A percentile compares a stretch with the other conserved stretches of the same genome.
Evolutionary conservation across 2,888 invertebrate species (phyloP).

Genomic region (Exocentrus adspersus): DNA sequence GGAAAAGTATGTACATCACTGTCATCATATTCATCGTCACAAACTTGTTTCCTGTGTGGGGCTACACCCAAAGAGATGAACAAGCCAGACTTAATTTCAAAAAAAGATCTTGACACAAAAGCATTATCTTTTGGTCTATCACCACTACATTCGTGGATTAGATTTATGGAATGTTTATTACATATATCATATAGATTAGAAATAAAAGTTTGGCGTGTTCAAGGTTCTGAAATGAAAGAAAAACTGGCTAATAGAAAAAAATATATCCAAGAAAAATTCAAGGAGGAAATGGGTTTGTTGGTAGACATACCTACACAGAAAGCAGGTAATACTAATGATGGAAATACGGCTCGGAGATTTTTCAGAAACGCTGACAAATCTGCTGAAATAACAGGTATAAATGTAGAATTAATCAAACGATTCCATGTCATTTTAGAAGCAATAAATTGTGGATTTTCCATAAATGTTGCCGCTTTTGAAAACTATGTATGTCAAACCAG

Average conservation of each 20-base stretch:
- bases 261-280: conserved; percentile 12
- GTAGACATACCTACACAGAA: conserved; percentile 9
- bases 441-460: background rate
- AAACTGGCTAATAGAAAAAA: conserved; percentile 5
- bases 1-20: conserved; percentile 7
- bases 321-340: conserved; percentile 14
- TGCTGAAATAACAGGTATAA: conserved; percentile 14
- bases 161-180: conserved; percentile 6
- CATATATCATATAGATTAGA: conserved; percentile 11
- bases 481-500: conserved; percentile 1
- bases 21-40: conserved; percentile 7
- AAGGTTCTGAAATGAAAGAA: conserved; percentile 1
- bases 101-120: background rate
- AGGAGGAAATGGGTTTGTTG: conserved; percentile 3
- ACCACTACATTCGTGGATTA: conserved; percentile 14
- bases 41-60: conserved; percentile 12
- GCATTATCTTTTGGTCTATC: background rate
- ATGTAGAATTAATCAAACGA: background rate
- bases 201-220: background rate
- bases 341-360: conserved; percentile 7
- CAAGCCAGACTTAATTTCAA: background rate
- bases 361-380: conserved; percentile 8
- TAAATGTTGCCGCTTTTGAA: conserved; percentile 3
- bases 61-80: conserved; percentile 2
- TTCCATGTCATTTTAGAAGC: conserved; percentile 1